Conservation (phyloP, 2,113 vertebrate species). For the Malurus melanocephalus region DNA sequence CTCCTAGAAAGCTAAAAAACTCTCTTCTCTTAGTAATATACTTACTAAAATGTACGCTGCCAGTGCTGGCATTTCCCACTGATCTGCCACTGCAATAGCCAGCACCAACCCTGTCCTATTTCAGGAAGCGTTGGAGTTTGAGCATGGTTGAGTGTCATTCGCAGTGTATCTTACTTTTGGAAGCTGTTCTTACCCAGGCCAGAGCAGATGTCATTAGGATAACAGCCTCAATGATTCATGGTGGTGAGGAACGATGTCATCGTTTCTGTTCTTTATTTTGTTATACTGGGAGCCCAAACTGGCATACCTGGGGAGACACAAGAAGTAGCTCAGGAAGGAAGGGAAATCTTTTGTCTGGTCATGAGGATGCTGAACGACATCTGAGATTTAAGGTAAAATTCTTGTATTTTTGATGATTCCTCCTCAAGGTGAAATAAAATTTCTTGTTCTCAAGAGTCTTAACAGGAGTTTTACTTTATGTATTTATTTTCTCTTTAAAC, state of each 20-base stretch:
- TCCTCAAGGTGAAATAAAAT: neutral
- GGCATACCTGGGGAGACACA: neutral
- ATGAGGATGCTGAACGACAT: neutral
- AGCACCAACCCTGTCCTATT: neutral
- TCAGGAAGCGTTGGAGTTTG: neutral
- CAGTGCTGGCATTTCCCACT: neutral
- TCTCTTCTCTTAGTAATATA: neutral
- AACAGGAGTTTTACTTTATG: neutral
- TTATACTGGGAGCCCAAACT: neutral
- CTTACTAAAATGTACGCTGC: neutral
- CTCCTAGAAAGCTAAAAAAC: neutral
- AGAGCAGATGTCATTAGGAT: neutral
- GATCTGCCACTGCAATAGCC: neutral
- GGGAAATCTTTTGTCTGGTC: neutral
- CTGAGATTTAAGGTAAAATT: neutral
- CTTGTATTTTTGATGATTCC: neutral
- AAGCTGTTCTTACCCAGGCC: neutral
- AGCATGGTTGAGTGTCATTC: neutral
- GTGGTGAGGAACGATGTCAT: rapidly evolving
- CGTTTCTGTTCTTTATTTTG: neutral
- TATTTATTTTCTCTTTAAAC: neutral
- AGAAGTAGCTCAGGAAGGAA: neutral
- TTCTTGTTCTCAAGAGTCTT: neutral
- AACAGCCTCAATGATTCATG: neutral
- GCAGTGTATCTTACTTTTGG: neutral